Conservation (phyloP, 2,113 vertebrate species). For the Crocuta crocuta region DNA sequence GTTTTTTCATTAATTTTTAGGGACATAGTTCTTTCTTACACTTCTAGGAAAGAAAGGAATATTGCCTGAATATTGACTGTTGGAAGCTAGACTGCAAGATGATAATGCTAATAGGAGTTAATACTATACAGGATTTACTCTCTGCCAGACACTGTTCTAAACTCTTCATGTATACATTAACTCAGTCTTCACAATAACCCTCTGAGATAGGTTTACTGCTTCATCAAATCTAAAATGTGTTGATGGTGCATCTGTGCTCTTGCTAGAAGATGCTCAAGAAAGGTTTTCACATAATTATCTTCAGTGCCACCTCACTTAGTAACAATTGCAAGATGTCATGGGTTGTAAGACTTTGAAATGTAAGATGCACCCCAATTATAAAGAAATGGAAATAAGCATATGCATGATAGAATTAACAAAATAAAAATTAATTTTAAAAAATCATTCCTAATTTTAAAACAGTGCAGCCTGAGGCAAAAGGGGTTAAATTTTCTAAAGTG, state of each 20-base stretch:
- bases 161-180: not conserved
- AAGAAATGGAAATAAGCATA: not conserved
- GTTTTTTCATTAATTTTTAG: conserved; percentile 3
- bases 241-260: not conserved
- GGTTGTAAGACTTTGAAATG: not conserved
- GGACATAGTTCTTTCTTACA: not conserved
- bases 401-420: conserved; percentile 1
- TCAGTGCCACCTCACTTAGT: not conserved
- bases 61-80: not conserved
- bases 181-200: not conserved
- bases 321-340: not conserved
- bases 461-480: not conserved
- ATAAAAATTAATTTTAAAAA: not conserved
- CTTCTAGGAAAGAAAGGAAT: not conserved
- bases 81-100: not conserved
- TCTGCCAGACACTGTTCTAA: not conserved
- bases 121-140: not conserved
- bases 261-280: not conserved
- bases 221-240: not conserved
- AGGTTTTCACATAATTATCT: not conserved
- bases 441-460: not conserved
- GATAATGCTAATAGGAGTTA: not conserved
- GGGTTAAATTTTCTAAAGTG: not conserved
- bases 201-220: not conserved
- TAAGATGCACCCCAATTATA: not conserved